These are phyloP conservation scores for Prorops nasuta DNA, from an alignment of 1,140 invertebrate genomes.

Conservation along the genomic window DNA sequence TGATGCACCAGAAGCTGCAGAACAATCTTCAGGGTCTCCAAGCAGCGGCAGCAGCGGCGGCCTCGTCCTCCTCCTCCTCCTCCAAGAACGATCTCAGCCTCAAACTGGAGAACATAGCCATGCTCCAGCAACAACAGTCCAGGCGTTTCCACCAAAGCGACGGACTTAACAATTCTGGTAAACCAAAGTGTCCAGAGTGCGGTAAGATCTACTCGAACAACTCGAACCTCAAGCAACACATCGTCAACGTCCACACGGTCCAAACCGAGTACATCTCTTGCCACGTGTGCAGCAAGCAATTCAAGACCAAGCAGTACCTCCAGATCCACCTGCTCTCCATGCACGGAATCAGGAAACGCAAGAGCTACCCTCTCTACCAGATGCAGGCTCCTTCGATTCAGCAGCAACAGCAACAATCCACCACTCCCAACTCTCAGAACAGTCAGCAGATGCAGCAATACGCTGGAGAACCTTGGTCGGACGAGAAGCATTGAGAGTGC, in stretches of 20 bases:
- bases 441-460: slow-evolving; percentile 27
- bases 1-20: slow-evolving; percentile 51
- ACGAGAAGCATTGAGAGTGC: slow-evolving; percentile 46
- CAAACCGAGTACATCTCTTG: slow-evolving; percentile 65
- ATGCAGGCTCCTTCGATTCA: slow-evolving; percentile 34
- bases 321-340: slow-evolving; percentile 70
- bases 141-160: slow-evolving; percentile 23
- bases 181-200: slow-evolving; percentile 68
- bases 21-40: slow-evolving; percentile 40
- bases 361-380: slow-evolving; percentile 54
- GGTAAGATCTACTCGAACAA: slow-evolving; percentile 67
- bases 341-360: slow-evolving; percentile 66
- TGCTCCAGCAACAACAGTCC: slow-evolving; percentile 29
- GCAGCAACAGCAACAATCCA: slow-evolving; percentile 27
- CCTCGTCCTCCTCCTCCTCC: background rate
- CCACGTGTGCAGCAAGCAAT: slow-evolving; percentile 65
- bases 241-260: slow-evolving; percentile 70
- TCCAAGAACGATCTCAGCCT: slow-evolving; percentile 37
- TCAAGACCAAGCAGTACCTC: slow-evolving; percentile 71
- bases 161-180: slow-evolving; percentile 36
- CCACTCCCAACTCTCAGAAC: slow-evolving; percentile 23
- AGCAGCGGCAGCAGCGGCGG: slow-evolving; percentile 14
- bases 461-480: slow-evolving; percentile 35
- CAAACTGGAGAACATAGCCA: slow-evolving; percentile 44
- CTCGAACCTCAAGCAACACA: slow-evolving; percentile 73